These are phyloP conservation scores for Drusus annulatus DNA, from an alignment of 1,140 invertebrate species.

Conservation along the genomic window DNA sequence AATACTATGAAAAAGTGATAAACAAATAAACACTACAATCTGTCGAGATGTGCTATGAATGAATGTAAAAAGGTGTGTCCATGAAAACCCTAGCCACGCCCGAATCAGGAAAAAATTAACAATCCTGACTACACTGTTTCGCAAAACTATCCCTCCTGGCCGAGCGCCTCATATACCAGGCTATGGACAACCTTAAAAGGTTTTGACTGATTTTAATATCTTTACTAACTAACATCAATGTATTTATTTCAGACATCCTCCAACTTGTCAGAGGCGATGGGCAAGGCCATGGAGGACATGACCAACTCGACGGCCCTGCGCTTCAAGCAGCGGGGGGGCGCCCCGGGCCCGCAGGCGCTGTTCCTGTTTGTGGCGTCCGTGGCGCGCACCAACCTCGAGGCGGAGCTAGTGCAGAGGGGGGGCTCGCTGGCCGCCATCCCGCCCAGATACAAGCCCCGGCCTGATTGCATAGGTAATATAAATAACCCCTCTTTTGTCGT, in stretches of 20 bases:
- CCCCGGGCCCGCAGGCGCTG: slow-evolving; percentile 81
- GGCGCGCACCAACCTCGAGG: slow-evolving; percentile 92
- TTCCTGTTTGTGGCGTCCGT: slow-evolving; percentile 93
- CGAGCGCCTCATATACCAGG: too few species aligned
- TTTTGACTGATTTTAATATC: too few species aligned
- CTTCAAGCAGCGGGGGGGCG: slow-evolving; percentile 70
- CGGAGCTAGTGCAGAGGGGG: slow-evolving; percentile 90
- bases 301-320: slow-evolving; percentile 80
- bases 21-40: too few species aligned
- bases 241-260: background rate
- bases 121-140: too few species aligned
- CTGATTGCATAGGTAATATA: slow-evolving; percentile 85
- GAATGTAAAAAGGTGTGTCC: too few species aligned
- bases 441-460: slow-evolving; percentile 81
- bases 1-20: too few species aligned
- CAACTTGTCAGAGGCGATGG: slow-evolving; percentile 84
- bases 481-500: background rate
- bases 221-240: too few species aligned
- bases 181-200: too few species aligned
- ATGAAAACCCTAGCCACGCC: too few species aligned
- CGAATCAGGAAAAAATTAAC: too few species aligned
- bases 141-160: too few species aligned
- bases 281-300: slow-evolving; percentile 94
- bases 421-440: slow-evolving; percentile 79
- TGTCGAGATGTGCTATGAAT: too few species aligned